These are phyloP conservation scores for Sphaerophoria rueppellii DNA, from an alignment of 2,888 invertebrate species.

Conservation along the genomic window DNA sequence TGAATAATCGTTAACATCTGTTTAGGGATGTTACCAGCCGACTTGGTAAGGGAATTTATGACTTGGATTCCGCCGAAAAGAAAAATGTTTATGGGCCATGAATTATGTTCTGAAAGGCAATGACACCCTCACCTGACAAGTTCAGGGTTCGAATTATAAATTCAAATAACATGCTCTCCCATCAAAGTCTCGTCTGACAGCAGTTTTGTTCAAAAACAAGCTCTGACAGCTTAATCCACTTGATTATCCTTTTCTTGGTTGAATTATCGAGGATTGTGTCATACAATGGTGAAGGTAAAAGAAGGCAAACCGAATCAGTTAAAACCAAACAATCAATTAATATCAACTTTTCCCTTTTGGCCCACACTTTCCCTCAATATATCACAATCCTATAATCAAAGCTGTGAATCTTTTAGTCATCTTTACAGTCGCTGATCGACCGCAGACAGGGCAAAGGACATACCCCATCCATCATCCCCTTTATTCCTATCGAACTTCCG, in stretches of 20 bases:
- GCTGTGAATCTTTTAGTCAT: conserved; percentile 36
- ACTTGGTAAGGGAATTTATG: conserved; percentile 23
- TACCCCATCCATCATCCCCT: conserved; percentile 20
- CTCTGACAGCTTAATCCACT: conserved; percentile 39
- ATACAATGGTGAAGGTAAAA: not conserved
- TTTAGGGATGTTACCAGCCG: conserved; percentile 29
- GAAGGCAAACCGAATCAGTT: conserved; percentile 16
- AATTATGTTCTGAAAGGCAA: conserved; percentile 18
- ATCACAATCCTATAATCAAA: not conserved
- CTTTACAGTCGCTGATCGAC: conserved; percentile 23
- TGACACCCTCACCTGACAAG: conserved; percentile 23
- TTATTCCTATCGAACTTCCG: conserved; percentile 10
- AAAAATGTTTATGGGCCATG: conserved; percentile 15
- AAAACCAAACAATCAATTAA: conserved; percentile 61
- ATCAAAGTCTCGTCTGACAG: conserved; percentile 27
- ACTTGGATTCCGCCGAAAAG: conserved; percentile 24
- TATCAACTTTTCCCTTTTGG: not conserved
- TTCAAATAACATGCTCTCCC: conserved; percentile 14
- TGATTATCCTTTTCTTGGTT: conserved; percentile 37
- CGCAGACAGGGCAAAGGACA: conserved; percentile 60
- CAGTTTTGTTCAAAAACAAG: conserved; percentile 23
- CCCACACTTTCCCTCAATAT: not conserved
- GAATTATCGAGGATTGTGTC: conserved; percentile 33
- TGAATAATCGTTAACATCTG: conserved; percentile 81
- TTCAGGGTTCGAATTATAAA: conserved; percentile 26